phyloP scores from a whole-genome alignment of 2,888 invertebrate genomes.

The Lottia gigantea region DNA sequence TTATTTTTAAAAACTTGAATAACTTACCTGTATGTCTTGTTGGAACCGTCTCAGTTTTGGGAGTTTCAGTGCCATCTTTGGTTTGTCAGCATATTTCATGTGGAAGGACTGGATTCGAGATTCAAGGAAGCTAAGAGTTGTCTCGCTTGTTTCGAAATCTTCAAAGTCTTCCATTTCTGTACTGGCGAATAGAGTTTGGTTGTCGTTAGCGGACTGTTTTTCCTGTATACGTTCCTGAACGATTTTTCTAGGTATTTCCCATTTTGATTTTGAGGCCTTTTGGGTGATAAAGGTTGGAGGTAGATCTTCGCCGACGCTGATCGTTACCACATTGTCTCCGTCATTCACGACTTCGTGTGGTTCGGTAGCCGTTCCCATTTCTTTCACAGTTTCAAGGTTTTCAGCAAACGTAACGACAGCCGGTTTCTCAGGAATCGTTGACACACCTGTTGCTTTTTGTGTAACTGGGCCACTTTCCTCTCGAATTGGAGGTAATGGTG shows the following conservation, averaged over 20 bases:
- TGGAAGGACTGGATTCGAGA: conserved; percentile 53
- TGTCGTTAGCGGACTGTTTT: conserved; percentile 24
- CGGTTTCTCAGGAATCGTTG: too few relatives aligned
- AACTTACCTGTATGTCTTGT: conserved; percentile 39
- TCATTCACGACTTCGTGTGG: neutral
- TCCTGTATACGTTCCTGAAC: conserved; percentile 49
- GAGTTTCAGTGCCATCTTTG: conserved; percentile 42
- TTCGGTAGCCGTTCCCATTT: neutral
- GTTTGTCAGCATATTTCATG: conserved; percentile 43
- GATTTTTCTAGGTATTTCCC: conserved; percentile 45
- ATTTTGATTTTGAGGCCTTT: conserved; percentile 23
- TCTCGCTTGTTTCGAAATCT: conserved; percentile 58
- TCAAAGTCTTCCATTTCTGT: conserved; percentile 31
- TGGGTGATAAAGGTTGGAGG: conserved; percentile 11
- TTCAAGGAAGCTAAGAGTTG: conserved; percentile 51
- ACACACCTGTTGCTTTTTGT: neutral
- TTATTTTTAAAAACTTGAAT: too few relatives aligned
- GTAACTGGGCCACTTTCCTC: neutral
- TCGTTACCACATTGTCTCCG: conserved; percentile 4
- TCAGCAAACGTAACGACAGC: neutral
- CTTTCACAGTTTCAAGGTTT: neutral
- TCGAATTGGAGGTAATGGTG: neutral
- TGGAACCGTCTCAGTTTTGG: conserved; percentile 54
- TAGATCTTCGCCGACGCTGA: conserved; percentile 5
- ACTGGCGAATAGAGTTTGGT: conserved; percentile 2